Percentiles rank a stretch among this genome's conserved stretches.
These are phyloP conservation scores for Rhynchopsitta pachyrhyncha DNA, from an alignment of 2,113 vertebrate species.

Conservation along the genomic window DNA sequence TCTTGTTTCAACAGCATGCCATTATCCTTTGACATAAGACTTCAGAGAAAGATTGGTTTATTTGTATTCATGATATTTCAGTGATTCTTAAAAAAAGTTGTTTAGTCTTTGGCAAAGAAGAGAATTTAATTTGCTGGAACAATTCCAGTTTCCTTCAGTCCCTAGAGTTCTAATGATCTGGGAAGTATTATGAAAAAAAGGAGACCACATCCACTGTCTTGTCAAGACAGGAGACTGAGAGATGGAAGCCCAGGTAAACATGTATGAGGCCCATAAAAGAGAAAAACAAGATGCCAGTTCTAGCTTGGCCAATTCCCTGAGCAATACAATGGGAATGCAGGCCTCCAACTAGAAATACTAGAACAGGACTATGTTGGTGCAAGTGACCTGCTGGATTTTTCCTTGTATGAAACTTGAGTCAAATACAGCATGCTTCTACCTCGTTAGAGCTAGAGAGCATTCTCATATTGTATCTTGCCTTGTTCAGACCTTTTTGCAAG, in stretches of 20 bases:
- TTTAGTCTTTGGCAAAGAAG: not conserved
- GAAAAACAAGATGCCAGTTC: not conserved
- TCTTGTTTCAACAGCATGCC: not conserved
- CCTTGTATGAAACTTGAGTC: not conserved
- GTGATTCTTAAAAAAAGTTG: not conserved
- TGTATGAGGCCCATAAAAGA: not conserved
- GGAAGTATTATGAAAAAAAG: not conserved
- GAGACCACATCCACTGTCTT: not conserved
- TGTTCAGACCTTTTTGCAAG: not conserved
- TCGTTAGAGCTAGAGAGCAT: fast-evolving
- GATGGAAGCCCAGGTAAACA: not conserved
- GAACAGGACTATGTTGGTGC: not conserved
- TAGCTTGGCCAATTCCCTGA: not conserved
- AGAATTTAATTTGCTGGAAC: not conserved
- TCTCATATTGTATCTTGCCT: not conserved
- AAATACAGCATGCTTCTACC: fast-evolving
- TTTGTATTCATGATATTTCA: not conserved
- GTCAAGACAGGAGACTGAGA: not conserved
- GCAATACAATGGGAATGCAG: fast-evolving
- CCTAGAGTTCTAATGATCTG: not conserved
- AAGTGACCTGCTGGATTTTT: not conserved
- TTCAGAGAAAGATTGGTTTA: not conserved
- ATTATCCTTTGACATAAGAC: not conserved
- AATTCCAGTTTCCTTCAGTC: not conserved
- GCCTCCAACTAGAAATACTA: fast-evolving